A percentile compares a stretch with the other conserved stretches of the same genome.
phyloP scores from a whole-genome alignment of 2,797 vertebrate genomes.

The Eulemur coronatus region DNA sequence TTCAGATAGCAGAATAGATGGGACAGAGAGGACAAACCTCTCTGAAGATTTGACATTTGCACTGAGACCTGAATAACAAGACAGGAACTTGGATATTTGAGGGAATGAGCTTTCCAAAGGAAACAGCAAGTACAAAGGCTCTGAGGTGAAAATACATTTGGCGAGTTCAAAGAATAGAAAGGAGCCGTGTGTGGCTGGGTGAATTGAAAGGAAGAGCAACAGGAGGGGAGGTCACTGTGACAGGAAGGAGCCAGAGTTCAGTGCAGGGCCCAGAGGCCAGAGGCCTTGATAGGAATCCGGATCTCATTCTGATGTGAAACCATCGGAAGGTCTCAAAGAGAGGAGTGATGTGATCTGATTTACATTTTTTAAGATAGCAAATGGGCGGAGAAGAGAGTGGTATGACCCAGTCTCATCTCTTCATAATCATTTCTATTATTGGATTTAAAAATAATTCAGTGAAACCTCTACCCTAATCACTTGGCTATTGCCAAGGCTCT shows the following conservation, averaged over 20 bases:
- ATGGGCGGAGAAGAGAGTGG: neutral
- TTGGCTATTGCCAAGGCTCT: neutral
- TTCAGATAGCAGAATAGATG: neutral
- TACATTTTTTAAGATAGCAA: neutral
- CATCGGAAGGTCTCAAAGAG: neutral
- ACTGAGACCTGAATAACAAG: neutral
- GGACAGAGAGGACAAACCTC: accelerated
- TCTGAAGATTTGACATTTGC: slow-evolving; percentile 5
- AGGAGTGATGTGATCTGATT: neutral
- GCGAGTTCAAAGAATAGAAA: neutral
- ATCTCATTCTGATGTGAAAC: neutral
- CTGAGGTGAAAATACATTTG: neutral
- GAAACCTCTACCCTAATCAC: neutral
- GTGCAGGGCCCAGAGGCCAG: neutral
- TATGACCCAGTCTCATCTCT: neutral
- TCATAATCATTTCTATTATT: neutral
- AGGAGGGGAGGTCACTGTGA: no score
- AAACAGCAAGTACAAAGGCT: neutral
- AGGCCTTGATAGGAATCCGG: neutral
- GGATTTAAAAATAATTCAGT: neutral
- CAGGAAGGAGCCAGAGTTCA: neutral
- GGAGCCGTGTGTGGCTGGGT: neutral
- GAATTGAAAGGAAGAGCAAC: neutral
- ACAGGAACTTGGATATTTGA: neutral
- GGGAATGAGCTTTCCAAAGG: neutral